phyloP scores from a whole-genome alignment of 2,888 invertebrate genomes.

The Carcina quercana region DNA sequence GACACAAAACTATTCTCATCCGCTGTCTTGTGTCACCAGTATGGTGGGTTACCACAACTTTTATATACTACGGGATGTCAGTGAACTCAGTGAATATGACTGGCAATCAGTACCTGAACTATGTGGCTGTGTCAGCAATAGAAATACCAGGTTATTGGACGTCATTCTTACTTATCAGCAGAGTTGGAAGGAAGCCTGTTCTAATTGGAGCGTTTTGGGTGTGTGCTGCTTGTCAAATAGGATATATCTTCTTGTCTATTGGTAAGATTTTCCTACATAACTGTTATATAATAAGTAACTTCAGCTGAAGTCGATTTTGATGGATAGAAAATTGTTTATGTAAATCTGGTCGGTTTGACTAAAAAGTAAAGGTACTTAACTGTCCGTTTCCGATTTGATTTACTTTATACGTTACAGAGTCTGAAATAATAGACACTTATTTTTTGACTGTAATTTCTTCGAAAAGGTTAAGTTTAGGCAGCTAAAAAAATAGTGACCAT shows the following conservation, averaged over 20 bases:
- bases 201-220: slow-evolving; percentile 71
- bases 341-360: too few relatives aligned
- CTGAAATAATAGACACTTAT: too few relatives aligned
- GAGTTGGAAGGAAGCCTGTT: slow-evolving; percentile 74
- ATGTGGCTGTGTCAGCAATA: slow-evolving; percentile 72
- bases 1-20: slow-evolving; percentile 34
- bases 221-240: slow-evolving; percentile 73
- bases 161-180: slow-evolving; percentile 74
- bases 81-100: slow-evolving; percentile 77
- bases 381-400: too few relatives aligned
- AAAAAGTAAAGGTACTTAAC: too few relatives aligned
- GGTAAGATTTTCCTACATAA: too few relatives aligned
- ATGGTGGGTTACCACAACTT: slow-evolving; percentile 78
- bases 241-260: slow-evolving; percentile 67
- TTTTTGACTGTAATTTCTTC: too few relatives aligned
- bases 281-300: too few relatives aligned
- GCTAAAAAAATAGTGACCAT: too few relatives aligned
- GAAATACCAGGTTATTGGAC: slow-evolving; percentile 81
- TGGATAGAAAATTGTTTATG: too few relatives aligned
- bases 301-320: too few relatives aligned
- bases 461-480: too few relatives aligned
- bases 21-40: slow-evolving; percentile 52
- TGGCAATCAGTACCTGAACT: slow-evolving; percentile 78
- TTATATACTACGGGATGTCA: slow-evolving; percentile 79
- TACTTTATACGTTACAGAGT: too few relatives aligned